phyloP scores from a whole-genome alignment of 1,140 invertebrate genomes.

The Drosophila lini region DNA sequence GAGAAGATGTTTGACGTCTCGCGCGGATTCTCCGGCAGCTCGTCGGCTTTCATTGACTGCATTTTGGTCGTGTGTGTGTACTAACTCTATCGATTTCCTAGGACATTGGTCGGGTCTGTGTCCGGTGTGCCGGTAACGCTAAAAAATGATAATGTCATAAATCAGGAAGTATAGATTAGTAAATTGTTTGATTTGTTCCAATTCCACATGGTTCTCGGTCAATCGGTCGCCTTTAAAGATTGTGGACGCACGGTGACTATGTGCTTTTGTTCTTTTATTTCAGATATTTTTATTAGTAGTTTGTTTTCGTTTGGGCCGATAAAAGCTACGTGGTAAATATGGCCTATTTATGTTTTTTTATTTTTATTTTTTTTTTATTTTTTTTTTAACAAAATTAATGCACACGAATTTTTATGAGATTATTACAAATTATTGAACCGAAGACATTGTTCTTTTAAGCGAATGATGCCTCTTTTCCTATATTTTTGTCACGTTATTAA shows the following conservation, averaged over 20 bases:
- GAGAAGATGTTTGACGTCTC: conserved; percentile 76
- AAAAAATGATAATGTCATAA: conserved; percentile 2
- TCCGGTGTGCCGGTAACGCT: conserved; percentile 22
- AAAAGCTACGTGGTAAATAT: conserved; percentile 12
- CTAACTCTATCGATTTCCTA: conserved; percentile 34
- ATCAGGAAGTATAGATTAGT: background rate
- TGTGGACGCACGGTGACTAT: conserved; percentile 14
- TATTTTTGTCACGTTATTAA: background rate
- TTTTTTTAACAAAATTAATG: conserved; percentile 6
- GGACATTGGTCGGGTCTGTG: conserved; percentile 55
- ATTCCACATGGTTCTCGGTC: background rate
- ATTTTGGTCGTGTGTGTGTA: conserved; percentile 63
- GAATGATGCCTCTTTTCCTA: background rate
- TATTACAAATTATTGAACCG: background rate
- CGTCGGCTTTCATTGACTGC: conserved; percentile 79
- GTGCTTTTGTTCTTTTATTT: conserved; percentile 18
- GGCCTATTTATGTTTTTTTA: background rate
- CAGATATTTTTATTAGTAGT: conserved; percentile 20
- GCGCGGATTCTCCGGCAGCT: conserved; percentile 79
- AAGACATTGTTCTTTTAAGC: background rate
- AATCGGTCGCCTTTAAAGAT: conserved; percentile 1
- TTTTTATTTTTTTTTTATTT: background rate
- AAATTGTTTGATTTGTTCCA: background rate
- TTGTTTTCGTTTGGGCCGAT: conserved; percentile 29
- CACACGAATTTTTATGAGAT: background rate